Percentiles rank a stretch among this genome's conserved stretches.
These are phyloP conservation scores for Torymus tubicola DNA, from an alignment of 2,888 invertebrate genomes.

Conservation along the genomic window DNA sequence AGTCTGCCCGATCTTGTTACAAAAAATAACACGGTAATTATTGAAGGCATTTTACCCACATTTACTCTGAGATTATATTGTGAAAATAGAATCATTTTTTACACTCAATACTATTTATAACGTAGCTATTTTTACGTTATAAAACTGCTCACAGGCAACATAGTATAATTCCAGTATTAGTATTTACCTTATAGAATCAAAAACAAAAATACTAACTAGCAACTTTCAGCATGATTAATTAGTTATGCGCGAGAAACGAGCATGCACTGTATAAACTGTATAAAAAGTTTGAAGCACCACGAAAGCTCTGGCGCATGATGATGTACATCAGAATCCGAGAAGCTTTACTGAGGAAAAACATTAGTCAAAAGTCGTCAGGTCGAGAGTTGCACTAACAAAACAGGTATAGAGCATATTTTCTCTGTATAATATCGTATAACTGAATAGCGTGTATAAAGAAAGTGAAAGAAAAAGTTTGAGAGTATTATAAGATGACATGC, in stretches of 20 bases:
- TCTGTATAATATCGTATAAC: not conserved
- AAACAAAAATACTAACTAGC: conserved; percentile 10
- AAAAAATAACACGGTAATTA: too few relatives aligned
- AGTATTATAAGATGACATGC: too few relatives aligned
- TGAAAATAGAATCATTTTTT: too few relatives aligned
- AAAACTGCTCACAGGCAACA: too few relatives aligned
- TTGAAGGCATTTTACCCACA: too few relatives aligned
- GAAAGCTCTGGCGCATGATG: not conserved
- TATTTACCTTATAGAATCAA: not conserved
- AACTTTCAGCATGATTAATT: conserved; percentile 15
- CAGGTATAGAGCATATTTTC: conserved; percentile 1
- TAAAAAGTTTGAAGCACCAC: conserved; percentile 5
- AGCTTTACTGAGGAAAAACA: conserved; percentile 35
- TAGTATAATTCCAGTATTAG: too few relatives aligned
- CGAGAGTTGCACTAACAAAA: conserved; percentile 10
- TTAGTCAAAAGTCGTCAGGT: conserved; percentile 14
- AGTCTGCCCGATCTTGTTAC: too few relatives aligned
- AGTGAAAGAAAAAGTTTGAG: too few relatives aligned
- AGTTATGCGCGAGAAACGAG: not conserved
- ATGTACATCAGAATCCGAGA: conserved; percentile 17
- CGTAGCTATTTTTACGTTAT: too few relatives aligned
- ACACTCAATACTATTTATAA: too few relatives aligned
- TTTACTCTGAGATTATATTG: too few relatives aligned
- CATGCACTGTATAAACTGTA: not conserved
- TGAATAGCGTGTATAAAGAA: too few relatives aligned